phyloP scores from a whole-genome alignment of 2,888 invertebrate genomes.

The Abrostola triplasia region DNA sequence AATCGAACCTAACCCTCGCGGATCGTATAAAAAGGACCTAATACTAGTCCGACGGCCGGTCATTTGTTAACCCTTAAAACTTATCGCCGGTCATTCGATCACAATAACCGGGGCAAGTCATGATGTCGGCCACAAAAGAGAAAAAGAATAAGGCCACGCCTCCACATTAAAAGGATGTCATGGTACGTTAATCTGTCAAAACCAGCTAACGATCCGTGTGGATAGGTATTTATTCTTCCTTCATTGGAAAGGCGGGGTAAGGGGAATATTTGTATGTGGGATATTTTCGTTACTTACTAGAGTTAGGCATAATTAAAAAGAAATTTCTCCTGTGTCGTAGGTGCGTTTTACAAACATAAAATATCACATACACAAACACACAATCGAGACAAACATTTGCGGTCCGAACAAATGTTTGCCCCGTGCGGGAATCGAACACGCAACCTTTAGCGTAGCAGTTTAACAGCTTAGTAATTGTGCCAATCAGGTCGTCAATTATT shows the following conservation, averaged over 20 bases:
- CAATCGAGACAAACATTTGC: too few species aligned
- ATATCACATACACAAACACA: too few species aligned
- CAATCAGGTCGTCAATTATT: too few species aligned
- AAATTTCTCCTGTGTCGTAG: too few species aligned
- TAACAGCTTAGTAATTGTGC: too few species aligned
- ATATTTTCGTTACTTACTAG: too few species aligned
- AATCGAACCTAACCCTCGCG: background rate
- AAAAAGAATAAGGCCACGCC: slow-evolving; percentile 10
- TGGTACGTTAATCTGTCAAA: slow-evolving; percentile 34
- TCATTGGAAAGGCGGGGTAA: slow-evolving; percentile 5
- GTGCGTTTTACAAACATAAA: too few species aligned
- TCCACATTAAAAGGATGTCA: slow-evolving; percentile 10
- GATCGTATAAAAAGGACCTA: background rate
- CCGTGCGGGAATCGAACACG: too few species aligned
- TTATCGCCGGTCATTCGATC: slow-evolving; percentile 1
- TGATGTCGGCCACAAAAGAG: slow-evolving; percentile 1
- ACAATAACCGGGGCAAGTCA: slow-evolving; percentile 18
- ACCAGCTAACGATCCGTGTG: slow-evolving; percentile 38
- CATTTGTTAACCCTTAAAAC: slow-evolving; percentile 4
- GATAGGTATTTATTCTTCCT: slow-evolving; percentile 23
- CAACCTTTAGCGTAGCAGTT: too few species aligned
- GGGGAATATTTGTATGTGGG: background rate
- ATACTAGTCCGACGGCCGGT: background rate
- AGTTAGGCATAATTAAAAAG: too few species aligned
- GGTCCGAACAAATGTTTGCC: too few species aligned